Evolutionary conservation across 2,113 vertebrate species (phyloP).

Genomic region (Galemys pyrenaicus): DNA sequence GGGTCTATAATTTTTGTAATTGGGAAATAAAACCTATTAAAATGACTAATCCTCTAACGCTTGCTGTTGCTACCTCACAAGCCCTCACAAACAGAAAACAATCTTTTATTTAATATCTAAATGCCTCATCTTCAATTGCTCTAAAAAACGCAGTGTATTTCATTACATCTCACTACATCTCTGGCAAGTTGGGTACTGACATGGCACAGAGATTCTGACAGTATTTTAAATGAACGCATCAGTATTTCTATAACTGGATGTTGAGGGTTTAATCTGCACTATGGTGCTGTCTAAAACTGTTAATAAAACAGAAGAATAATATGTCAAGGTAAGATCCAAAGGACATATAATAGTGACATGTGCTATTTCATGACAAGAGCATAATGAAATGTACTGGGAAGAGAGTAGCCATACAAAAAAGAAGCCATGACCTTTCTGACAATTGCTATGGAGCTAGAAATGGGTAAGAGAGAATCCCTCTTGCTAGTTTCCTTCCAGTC

Average conservation of each 20-base stretch:
- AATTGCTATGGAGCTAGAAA: not conserved
- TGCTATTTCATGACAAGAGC: not conserved
- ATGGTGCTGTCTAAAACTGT: constrained; percentile 30
- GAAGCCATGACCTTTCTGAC: not conserved
- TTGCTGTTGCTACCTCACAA: constrained; percentile 15
- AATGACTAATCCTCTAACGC: constrained; percentile 15
- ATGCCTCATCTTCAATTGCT: constrained; percentile 42
- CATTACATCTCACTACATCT: constrained; percentile 18
- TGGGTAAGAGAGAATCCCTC: not conserved
- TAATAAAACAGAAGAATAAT: constrained; percentile 64
- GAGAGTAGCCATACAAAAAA: not conserved
- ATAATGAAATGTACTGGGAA: constrained; percentile 48
- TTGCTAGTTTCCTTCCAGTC: not conserved
- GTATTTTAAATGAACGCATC: constrained; percentile 63
- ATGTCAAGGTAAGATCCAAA: constrained; percentile 46
- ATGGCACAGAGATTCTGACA: constrained; percentile 57
- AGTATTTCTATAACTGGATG: constrained; percentile 37
- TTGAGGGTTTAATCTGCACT: constrained; percentile 57
- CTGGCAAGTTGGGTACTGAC: constrained; percentile 69
- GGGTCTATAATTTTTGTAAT: constrained; percentile 37
- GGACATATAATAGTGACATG: constrained; percentile 9
- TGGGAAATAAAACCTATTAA: constrained; percentile 59
- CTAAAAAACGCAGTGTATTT: constrained; percentile 55
- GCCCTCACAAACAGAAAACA: constrained; percentile 41
- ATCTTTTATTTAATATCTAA: constrained; percentile 63